These are phyloP conservation scores for Phalera bucephala DNA, from an alignment of 2,888 invertebrate genomes.

Conservation along the genomic window DNA sequence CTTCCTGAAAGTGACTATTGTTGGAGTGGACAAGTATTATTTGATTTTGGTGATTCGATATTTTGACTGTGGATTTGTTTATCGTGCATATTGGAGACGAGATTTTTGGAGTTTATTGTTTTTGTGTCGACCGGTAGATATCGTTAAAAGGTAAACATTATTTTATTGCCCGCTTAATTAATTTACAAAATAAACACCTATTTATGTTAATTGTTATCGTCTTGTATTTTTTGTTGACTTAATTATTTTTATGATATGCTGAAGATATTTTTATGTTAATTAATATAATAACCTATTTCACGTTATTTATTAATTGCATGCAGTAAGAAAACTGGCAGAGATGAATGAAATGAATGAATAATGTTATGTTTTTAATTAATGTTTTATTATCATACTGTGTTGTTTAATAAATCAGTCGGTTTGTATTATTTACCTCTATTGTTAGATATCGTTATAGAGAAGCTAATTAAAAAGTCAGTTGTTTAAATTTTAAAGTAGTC, in stretches of 20 bases:
- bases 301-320: no score
- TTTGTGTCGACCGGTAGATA: constrained; percentile 23
- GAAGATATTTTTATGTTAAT: no score
- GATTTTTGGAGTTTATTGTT: constrained; percentile 32
- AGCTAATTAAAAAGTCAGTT: not conserved
- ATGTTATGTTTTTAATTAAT: not conserved
- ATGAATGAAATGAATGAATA: no score
- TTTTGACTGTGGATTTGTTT: constrained; percentile 64
- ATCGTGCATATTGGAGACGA: constrained; percentile 42
- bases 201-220: no score
- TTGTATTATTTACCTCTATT: not conserved
- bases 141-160: constrained; percentile 28
- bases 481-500: not conserved
- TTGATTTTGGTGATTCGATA: constrained; percentile 38
- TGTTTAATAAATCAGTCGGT: not conserved
- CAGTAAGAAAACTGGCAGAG: no score
- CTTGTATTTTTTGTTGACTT: no score
- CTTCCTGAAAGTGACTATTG: constrained; percentile 52
- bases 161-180: no score
- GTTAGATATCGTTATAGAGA: not conserved
- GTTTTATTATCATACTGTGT: no score
- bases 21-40: constrained; percentile 56
- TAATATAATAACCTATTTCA: no score
- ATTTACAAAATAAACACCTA: no score
- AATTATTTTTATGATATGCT: no score